Base-by-base conservation (phyloP, 1,140 invertebrate species). In the Coptotermes formosanus region DNA sequence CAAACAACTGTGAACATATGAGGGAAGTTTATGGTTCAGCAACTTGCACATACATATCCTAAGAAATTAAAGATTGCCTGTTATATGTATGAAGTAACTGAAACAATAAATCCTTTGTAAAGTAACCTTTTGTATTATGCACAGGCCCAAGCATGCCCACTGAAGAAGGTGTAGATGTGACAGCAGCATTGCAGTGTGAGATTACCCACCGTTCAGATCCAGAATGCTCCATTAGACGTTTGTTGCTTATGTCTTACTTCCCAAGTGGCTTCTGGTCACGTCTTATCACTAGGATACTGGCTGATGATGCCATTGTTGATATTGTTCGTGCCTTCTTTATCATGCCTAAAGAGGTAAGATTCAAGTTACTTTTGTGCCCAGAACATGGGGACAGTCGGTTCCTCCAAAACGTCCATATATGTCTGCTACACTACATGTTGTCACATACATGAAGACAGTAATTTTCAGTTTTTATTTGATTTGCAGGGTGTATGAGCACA, bases 231-330 rank as follows among this genome's bases (percentile, higher is more conserved):
- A 93, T 96, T 19, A 93, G 94, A 0, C 91, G 97, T 16, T 91
- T 98, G 45, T 91, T 98, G 8, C 91, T 98, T 2, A 96, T 99
- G 94, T 98, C 98, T 0, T 99, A 99, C 91, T 97, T 99, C 90
- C 99, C 99, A 0, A 97, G 97, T 88, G 99, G 99, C 0, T 99
- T 99, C 91, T 99, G 98, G 99, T 97, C 98, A 0, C 92, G 98
- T 19, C 92, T 99, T 7, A 97, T 98, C 23, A 98, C 98, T 0
- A 92, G 98, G 38, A 95, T 99, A 83, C 91, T 99, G 44, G 97
- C 97, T 0, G 98, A 99, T 90, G 96, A 98, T 88, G 93, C 95
- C 21, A 95, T 98, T 44, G 94, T 96, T 2, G 95, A 97, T 86
- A 96, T 97, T n/a, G 94, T 97, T 3, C 91, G 94, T 86, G 91